Evolutionary conservation across 2,113 vertebrate genomes (phyloP).

Genomic region (Thryonomys swinderianus): DNA sequence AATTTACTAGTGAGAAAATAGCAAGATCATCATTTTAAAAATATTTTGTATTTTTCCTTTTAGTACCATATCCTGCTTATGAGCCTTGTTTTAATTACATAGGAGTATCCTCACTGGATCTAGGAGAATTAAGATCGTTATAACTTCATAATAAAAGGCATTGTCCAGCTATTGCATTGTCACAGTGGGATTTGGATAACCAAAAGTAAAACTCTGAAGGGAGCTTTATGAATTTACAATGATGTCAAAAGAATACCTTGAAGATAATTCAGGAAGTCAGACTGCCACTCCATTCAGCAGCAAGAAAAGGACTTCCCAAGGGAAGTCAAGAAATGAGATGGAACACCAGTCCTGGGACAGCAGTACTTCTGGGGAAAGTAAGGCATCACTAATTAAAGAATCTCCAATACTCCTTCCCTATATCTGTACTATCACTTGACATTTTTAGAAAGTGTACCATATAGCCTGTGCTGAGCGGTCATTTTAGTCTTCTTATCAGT

Average conservation of each 20-base stretch:
- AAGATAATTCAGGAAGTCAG: not conserved
- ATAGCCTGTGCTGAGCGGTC: not conserved
- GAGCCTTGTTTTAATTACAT: not conserved
- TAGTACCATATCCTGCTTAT: not conserved
- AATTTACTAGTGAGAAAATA: not conserved
- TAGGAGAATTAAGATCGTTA: not conserved
- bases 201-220: not conserved
- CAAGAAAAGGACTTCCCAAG: accelerated
- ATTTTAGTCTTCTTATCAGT: not conserved
- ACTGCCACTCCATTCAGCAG: not conserved
- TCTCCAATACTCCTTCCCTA: not conserved
- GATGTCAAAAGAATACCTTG: not conserved
- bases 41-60: not conserved
- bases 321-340: not conserved
- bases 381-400: not conserved
- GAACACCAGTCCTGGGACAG: accelerated
- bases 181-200: not conserved
- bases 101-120: not conserved
- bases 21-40: not conserved
- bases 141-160: not conserved
- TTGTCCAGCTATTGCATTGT: not conserved
- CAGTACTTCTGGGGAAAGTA: not conserved
- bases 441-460: not conserved
- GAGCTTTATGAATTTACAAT: not conserved
- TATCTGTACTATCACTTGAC: not conserved